Evolutionary conservation across 2,797 vertebrate genomes (phyloP).

Genomic region (Anabacerthia variegaticeps): DNA sequence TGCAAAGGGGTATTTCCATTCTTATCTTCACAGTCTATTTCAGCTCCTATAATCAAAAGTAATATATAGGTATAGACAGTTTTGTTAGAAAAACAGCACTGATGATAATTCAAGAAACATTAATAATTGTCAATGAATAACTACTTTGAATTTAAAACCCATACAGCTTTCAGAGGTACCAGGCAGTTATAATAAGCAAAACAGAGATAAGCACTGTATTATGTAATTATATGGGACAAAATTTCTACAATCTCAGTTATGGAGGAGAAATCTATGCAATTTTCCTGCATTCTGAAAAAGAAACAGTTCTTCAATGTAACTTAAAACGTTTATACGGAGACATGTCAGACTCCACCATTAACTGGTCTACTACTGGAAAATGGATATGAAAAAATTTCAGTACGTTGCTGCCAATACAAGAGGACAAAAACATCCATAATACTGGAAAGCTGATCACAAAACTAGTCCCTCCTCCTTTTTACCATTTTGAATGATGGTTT

Average conservation of each 20-base stretch:
- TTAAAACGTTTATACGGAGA: neutral
- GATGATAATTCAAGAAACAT: neutral
- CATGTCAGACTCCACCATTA: neutral
- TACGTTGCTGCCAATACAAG: neutral
- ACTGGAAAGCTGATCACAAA: neutral
- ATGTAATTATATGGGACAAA: neutral
- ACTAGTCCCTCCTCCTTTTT: conserved; percentile 50
- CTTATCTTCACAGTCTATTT: conserved; percentile 98
- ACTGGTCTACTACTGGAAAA: neutral
- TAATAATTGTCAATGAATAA: neutral
- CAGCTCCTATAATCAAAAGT: conserved; percentile 82
- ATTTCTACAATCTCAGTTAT: neutral
- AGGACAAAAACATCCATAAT: neutral
- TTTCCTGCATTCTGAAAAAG: neutral
- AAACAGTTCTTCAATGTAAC: neutral
- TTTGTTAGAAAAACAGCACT: neutral
- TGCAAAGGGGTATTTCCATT: conserved; percentile 98
- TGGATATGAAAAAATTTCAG: neutral
- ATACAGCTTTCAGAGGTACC: neutral
- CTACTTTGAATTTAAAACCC: neutral
- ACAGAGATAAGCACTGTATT: neutral
- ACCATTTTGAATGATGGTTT: conserved; percentile 98
- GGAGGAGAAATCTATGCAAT: neutral
- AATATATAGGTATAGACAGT: neutral
- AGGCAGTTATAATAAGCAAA: neutral